Percentiles rank a stretch among this genome's conserved stretches.
phyloP scores from a whole-genome alignment of 2,113 vertebrate species.

The Alectura lathami region DNA sequence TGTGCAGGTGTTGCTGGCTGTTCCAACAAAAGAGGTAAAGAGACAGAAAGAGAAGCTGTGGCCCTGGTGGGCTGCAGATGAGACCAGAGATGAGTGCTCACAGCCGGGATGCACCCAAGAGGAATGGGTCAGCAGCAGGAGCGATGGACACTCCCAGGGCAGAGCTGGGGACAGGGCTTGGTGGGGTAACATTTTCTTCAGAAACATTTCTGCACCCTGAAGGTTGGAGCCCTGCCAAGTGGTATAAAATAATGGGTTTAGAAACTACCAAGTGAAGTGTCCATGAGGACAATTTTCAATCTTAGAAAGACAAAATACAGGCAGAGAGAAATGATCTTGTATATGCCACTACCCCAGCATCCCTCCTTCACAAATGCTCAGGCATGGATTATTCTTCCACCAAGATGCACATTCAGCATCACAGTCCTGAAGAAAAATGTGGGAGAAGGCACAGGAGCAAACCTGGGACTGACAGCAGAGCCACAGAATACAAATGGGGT shows the following conservation, averaged over 20 bases:
- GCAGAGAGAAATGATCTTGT: background rate
- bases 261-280: background rate
- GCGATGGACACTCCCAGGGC: slow-evolving; percentile 5
- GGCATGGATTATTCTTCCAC: background rate
- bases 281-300: slow-evolving; percentile 21
- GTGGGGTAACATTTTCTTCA: background rate
- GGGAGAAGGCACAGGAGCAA: background rate
- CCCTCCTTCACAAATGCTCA: background rate
- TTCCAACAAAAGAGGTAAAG: slow-evolving; percentile 2
- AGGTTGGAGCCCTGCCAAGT: background rate
- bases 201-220: background rate
- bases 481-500: background rate
- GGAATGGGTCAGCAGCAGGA: slow-evolving; percentile 22
- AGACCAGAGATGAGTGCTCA: slow-evolving; percentile 29
- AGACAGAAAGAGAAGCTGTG: slow-evolving; percentile 4
- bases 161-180: slow-evolving; percentile 24
- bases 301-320: slow-evolving; percentile 28
- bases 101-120: background rate
- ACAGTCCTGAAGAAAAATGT: background rate
- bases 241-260: background rate
- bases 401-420: background rate
- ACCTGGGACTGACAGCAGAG: background rate
- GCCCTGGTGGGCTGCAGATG: slow-evolving; percentile 24
- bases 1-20: background rate
- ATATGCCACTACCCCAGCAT: background rate